Evolutionary conservation across 2,797 vertebrate species (phyloP).

Genomic region (Tragopan temminckii): DNA sequence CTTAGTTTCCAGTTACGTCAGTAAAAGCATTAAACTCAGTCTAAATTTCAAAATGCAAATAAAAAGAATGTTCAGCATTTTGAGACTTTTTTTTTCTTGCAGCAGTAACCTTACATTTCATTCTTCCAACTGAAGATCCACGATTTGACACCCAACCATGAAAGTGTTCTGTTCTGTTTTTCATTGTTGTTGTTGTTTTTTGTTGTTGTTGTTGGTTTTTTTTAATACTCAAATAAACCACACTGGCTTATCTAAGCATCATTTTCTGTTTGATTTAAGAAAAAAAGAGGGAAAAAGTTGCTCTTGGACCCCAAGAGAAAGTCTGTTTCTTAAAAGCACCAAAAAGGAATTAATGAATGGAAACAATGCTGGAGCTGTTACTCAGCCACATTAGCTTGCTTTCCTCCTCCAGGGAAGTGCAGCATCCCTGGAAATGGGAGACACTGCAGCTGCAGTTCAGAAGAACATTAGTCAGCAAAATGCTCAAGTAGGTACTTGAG

Average conservation of each 20-base stretch:
- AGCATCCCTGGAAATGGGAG: conserved; percentile 21
- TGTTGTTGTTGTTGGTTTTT: neutral
- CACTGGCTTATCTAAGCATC: neutral
- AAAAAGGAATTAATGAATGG: neutral
- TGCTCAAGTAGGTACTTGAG: conserved; percentile 25
- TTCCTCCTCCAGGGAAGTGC: neutral
- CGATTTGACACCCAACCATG: neutral
- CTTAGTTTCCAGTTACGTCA: neutral
- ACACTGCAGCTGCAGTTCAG: neutral
- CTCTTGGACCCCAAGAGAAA: neutral
- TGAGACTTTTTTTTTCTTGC: neutral
- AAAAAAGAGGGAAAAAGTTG: neutral
- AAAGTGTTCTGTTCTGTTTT: neutral
- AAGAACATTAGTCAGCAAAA: neutral
- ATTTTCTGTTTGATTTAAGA: neutral
- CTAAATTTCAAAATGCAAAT: conserved; percentile 29
- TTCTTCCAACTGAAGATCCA: neutral
- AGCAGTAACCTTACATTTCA: neutral
- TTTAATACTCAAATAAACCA: neutral
- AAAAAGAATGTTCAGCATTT: neutral
- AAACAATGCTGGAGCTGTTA: neutral
- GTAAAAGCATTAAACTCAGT: neutral
- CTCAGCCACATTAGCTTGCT: neutral
- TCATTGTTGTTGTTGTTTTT: too few relatives aligned
- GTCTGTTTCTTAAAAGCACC: neutral